Evolutionary conservation across 2,888 invertebrate genomes (phyloP).

Genomic region (Harmothoe impar): DNA sequence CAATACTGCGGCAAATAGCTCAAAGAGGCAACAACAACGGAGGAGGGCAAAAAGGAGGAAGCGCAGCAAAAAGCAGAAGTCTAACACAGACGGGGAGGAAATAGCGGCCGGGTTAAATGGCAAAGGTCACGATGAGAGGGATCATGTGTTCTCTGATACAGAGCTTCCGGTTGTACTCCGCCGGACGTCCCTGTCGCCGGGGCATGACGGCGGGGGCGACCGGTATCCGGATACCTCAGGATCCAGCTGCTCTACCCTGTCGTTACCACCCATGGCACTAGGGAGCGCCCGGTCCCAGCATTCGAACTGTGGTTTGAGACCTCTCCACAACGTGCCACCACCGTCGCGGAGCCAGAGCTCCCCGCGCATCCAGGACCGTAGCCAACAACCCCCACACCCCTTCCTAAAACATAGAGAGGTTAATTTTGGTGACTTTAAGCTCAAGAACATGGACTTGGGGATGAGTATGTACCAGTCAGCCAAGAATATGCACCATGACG

Average conservation of each 20-base stretch:
- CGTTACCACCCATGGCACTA: constrained; percentile 6
- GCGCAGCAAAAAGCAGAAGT: neutral
- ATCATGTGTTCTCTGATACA: neutral
- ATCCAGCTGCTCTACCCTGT: neutral
- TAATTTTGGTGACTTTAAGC: neutral
- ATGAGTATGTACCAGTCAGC: neutral
- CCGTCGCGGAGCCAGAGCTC: neutral
- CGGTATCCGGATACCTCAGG: neutral
- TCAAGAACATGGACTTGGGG: neutral
- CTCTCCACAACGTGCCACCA: constrained; percentile 31
- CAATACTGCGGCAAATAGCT: neutral
- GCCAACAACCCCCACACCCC: neutral
- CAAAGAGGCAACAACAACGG: neutral
- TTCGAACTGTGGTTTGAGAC: neutral
- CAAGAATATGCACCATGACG: neutral
- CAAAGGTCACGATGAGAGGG: neutral
- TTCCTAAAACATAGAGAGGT: neutral
- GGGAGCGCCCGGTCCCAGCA: neutral
- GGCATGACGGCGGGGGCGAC: neutral
- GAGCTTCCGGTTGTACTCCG: neutral
- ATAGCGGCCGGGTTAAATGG: neutral
- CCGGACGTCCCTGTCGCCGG: neutral
- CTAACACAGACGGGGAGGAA: neutral
- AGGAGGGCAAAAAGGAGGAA: neutral
- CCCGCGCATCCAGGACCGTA: neutral